Evolutionary conservation across 2,888 invertebrate genomes (phyloP).

Genomic region (Cyaniris semiargus): DNA sequence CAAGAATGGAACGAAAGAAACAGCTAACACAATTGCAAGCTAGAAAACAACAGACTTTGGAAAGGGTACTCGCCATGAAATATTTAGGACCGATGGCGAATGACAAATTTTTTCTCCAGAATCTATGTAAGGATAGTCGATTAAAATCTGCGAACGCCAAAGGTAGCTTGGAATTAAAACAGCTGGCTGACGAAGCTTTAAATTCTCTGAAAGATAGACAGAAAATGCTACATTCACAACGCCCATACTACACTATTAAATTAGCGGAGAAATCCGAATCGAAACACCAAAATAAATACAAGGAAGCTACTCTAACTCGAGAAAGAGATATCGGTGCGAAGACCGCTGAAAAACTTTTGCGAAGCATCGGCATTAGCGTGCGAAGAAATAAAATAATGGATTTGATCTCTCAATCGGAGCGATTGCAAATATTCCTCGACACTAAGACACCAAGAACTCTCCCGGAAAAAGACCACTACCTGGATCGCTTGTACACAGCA

Average conservation of each 20-base stretch:
- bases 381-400: constrained; percentile 63
- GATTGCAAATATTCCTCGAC: constrained; percentile 72
- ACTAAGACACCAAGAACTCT: constrained; percentile 64
- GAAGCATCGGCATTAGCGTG: constrained; percentile 62
- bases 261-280: constrained; percentile 70
- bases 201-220: constrained; percentile 65
- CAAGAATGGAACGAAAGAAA: constrained; percentile 55
- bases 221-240: constrained; percentile 68
- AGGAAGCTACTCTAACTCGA: constrained; percentile 57
- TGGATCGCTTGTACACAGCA: constrained; percentile 65
- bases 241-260: constrained; percentile 71
- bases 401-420: constrained; percentile 66
- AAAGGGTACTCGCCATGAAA: constrained; percentile 72
- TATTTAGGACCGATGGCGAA: constrained; percentile 75
- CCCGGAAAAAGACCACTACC: constrained; percentile 68
- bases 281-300: constrained; percentile 64
- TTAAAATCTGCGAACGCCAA: constrained; percentile 63
- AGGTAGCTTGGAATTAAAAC: constrained; percentile 57
- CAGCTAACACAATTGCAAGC: constrained; percentile 71
- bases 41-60: constrained; percentile 60
- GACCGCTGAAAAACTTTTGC: constrained; percentile 62
- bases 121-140: constrained; percentile 60
- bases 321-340: constrained; percentile 67
- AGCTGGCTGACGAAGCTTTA: constrained; percentile 59
- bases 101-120: constrained; percentile 70